Conservation (phyloP, 2,113 vertebrate genomes). For the Xiphorhynchus elegans region DNA sequence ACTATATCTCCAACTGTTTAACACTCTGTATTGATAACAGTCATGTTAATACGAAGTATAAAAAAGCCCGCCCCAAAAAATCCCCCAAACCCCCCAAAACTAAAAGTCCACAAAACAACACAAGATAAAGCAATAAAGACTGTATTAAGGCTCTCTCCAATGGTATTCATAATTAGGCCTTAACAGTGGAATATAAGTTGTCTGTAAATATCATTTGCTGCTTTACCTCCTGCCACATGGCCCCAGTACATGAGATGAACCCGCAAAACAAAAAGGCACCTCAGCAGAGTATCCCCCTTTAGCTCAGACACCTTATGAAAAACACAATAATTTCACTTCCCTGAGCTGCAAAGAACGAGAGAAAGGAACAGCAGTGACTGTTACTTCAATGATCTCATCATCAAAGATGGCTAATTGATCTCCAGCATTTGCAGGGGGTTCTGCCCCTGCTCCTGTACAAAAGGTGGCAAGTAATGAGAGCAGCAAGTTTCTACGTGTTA, state of each 20-base stretch:
- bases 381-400: not conserved
- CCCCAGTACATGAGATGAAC: not conserved
- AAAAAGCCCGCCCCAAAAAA: not conserved
- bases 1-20: not conserved
- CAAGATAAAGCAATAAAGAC: not conserved
- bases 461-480: not conserved
- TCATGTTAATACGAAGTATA: not conserved
- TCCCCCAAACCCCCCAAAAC: not conserved
- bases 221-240: not conserved
- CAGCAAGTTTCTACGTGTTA: not conserved
- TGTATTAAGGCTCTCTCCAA: not conserved
- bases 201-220: not conserved
- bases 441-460: not conserved
- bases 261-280: not conserved
- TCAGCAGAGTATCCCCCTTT: not conserved
- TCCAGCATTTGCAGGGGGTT: not conserved
- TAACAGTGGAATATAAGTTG: not conserved
- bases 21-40: not conserved
- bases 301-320: not conserved
- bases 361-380: not conserved
- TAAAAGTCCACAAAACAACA: not conserved
- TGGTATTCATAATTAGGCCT: not conserved
- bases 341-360: not conserved
- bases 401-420: not conserved
- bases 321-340: not conserved